phyloP scores from a whole-genome alignment of 2,797 vertebrate genomes.

The Percopsis omiscomaycus region DNA sequence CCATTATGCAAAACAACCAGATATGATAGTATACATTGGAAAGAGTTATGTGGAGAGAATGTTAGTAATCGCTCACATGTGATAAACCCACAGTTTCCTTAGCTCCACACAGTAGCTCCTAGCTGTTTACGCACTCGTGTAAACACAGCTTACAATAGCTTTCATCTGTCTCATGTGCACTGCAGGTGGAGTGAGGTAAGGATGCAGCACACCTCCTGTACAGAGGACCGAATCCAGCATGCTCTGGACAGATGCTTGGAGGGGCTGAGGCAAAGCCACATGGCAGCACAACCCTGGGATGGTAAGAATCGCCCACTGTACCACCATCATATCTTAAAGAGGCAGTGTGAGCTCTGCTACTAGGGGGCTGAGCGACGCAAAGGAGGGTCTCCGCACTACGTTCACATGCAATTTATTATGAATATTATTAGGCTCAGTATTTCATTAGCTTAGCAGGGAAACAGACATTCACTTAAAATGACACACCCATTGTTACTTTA shows the following conservation, averaged over 20 bases:
- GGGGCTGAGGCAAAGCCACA: constrained; percentile 80
- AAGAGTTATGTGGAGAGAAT: not conserved
- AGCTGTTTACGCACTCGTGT: not conserved
- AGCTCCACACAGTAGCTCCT: not conserved
- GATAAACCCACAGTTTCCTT: not conserved
- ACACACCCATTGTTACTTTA: too few species aligned
- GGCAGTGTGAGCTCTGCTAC: not conserved
- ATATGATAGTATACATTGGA: constrained; percentile 5
- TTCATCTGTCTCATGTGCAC: constrained; percentile 3
- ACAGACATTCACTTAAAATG: too few species aligned
- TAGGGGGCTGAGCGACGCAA: too few species aligned
- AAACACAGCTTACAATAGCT: not conserved
- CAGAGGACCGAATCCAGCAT: constrained; percentile 97
- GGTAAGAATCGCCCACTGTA: constrained; percentile 72
- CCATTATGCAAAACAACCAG: constrained; percentile 62
- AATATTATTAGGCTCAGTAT: too few species aligned
- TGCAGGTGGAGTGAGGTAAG: constrained; percentile 85
- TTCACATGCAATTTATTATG: too few species aligned
- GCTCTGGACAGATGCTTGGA: constrained; percentile 92
- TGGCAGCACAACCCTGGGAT: constrained; percentile 82
- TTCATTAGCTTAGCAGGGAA: too few species aligned
- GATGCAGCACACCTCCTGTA: constrained; percentile 98
- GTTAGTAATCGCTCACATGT: constrained; percentile 2
- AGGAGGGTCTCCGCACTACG: too few species aligned
- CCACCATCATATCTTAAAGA: too few species aligned